These are phyloP conservation scores for Drosophila malerkotliana DNA, from an alignment of 1,140 invertebrate species.

Conservation along the genomic window DNA sequence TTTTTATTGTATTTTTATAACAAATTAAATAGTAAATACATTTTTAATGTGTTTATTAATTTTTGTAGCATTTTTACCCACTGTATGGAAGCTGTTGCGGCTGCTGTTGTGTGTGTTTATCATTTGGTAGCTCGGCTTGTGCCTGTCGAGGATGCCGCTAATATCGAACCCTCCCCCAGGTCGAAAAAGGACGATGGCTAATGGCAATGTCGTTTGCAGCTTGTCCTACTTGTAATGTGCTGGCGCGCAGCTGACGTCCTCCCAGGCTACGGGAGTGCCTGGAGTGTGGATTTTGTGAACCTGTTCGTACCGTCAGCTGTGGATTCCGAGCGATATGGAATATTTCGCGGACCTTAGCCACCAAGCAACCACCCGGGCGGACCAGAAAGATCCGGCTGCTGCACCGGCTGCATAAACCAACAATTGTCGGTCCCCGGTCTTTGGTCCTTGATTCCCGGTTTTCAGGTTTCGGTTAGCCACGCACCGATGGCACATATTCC, in stretches of 20 bases:
- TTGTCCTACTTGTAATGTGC: constrained; percentile 83
- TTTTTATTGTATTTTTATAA: neutral
- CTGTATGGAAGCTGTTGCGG: constrained; percentile 23
- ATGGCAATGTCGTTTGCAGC: constrained; percentile 78
- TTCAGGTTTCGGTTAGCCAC: constrained; percentile 54
- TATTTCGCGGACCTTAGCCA: constrained; percentile 29
- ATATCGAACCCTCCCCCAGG: constrained; percentile 49
- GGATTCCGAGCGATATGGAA: constrained; percentile 15
- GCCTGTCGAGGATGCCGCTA: constrained; percentile 65
- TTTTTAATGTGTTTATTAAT: too few relatives aligned
- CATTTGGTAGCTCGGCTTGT: constrained; percentile 63
- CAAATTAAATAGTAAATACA: neutral
- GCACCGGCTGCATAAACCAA: constrained; percentile 83
- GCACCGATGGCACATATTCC: constrained; percentile 78
- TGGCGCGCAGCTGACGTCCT: constrained; percentile 77
- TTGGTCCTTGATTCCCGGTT: constrained; percentile 14
- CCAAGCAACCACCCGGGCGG: constrained; percentile 67
- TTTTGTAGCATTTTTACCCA: constrained; percentile 2
- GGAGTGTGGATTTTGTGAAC: constrained; percentile 71
- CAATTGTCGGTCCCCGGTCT: constrained; percentile 67
- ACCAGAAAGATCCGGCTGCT: constrained; percentile 51
- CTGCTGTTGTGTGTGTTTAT: constrained; percentile 53
- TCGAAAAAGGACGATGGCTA: constrained; percentile 36
- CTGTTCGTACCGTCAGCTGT: constrained; percentile 69
- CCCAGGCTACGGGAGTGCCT: constrained; percentile 46